These are phyloP conservation scores for Coenobita brevimanus DNA, from an alignment of 1,140 invertebrate species.

Conservation along the genomic window DNA sequence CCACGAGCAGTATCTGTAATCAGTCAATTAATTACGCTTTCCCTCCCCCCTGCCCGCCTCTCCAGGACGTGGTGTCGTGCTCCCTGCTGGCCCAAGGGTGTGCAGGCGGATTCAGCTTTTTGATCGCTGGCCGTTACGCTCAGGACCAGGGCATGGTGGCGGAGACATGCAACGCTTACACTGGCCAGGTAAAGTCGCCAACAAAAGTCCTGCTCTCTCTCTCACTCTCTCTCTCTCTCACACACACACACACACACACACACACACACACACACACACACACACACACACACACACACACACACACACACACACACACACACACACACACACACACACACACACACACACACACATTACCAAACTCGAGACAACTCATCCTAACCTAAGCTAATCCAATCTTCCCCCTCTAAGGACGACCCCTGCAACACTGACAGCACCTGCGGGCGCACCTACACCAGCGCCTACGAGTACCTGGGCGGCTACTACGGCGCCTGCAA, in stretches of 20 bases:
- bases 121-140: slow-evolving; percentile 73
- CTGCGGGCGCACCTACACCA: slow-evolving; percentile 42
- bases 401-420: slow-evolving; percentile 75
- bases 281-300: not conserved
- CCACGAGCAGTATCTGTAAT: no score
- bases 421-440: slow-evolving; percentile 71
- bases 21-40: no score
- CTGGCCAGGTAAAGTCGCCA: slow-evolving; percentile 12
- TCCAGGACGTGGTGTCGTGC: slow-evolving; percentile 77
- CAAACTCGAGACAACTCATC: not conserved
- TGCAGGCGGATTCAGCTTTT: slow-evolving; percentile 77
- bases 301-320: not conserved
- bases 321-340: not conserved
- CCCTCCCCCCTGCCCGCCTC: no score
- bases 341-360: not conserved
- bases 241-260: not conserved
- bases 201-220: not conserved
- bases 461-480: slow-evolving; percentile 31
- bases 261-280: no score
- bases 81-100: slow-evolving; percentile 76
- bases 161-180: slow-evolving; percentile 88
- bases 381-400: no score
- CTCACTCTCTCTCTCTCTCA: not conserved
- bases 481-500: slow-evolving; percentile 75
- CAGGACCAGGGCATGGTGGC: slow-evolving; percentile 79